Evolutionary conservation across 53 echinoderm and acorn worm genomes (phyloP), one percentile per base, ranked within the genome.

Genomic region (Echinometra lucunter): DNA sequence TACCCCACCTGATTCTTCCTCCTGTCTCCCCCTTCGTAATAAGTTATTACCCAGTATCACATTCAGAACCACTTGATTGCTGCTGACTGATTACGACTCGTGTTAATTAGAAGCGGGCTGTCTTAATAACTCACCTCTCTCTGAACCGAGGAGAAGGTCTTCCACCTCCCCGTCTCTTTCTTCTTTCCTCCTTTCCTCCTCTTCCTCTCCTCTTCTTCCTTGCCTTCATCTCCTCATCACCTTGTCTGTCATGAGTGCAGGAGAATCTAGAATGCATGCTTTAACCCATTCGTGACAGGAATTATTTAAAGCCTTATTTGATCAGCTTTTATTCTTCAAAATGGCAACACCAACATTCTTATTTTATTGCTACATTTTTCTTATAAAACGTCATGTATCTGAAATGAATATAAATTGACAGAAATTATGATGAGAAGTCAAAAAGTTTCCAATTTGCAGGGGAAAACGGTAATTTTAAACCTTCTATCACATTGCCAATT

Each of bases 21-120:
- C 78, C 13, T 18, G 78, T 78, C 40, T 55, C 32, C 47, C 47
- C 32, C 49, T 88, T 56, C 56, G 28, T 90, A 90, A 60, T 58
- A 40, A 70, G 92, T 92, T 92, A 92, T 92, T 67, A 92, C 49
- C 69, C 17, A 15, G 70, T 67, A 92, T 92, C 69, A 67, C 72
- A 44, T 42, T 44, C 56, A 35, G 78, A 57, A 58, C 67, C 57
- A 35, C 93, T 93, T 93, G 92, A 93, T 93, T 93, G 58, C 93
- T 55, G 40, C 37, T 80, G 93, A 80, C 93, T 93, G 93, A 93
- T 93, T 57, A 60, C 93, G 32, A 42, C 80, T 55, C 80, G 12
- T 93, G 57, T 93, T 93, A 93, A 93, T 93, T 93, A 93, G 93
- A 93, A 93, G 23, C 80, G 35, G 93, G 81, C 93, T 93, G 81